Evolutionary conservation across 2,113 vertebrate genomes (phyloP), one percentile per base, ranked within the genome.

Genomic region (Acrocephalus kingi): DNA sequence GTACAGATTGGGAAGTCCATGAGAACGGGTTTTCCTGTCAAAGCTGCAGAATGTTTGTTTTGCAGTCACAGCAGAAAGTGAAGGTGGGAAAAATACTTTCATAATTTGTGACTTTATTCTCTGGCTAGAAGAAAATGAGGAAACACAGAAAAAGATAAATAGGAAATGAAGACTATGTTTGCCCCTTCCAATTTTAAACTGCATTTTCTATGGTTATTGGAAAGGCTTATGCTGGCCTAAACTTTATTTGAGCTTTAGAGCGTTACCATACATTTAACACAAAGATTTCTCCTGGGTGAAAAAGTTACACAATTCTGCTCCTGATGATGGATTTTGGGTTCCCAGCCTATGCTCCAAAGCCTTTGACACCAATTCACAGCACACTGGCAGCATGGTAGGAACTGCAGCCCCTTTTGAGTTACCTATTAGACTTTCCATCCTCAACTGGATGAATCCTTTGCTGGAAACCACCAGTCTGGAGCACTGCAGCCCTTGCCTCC

Each of bases 361-460:
- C 52, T 83, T 46, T 51, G 51, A 71, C 18, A n/a, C 4, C 0
- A 0, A 78, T 33, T 84, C 39, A 33, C 28, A 75, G 45, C 0
- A 0, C 31, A n/a, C 1, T 3, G 1, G 17, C 41, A 61, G 12
- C 30, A 5, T 2, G 10, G 51, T 2, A 59, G 7, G 27, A 67
- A 25, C 31, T 66, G 28, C 37, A 69, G 45, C 31, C 24, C 33
- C 13, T 68, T 7, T 6, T 43, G 14, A 28, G 17, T 7, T 14
- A 3, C 37, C 19, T 18, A 3, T 1, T 46, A 33, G 39, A 23
- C 35, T 54, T 30, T 12, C 49, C 20, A n/a, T 66, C 43, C 62
- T 58, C 24, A 31, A 28, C 35, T 10, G 3, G 43, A 24, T 31
- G 24, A 68, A 31, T 19, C 39, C 11, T 83, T 30, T 33, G 16